Conservation (phyloP, 1,140 invertebrate genomes). For the Fopius arisanus region DNA sequence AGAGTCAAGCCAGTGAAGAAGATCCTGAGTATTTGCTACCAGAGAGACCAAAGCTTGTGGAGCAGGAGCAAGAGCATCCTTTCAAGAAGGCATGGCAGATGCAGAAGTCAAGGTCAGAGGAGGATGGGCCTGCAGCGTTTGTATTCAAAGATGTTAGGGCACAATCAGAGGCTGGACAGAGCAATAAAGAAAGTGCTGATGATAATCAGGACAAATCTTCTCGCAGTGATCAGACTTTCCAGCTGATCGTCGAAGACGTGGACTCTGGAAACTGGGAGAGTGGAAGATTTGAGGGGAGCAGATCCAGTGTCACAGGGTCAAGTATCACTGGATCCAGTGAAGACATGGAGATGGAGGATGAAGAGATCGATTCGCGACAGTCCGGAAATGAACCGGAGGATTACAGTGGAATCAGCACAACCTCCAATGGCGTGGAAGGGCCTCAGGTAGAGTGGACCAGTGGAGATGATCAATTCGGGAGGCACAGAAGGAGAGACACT, state of each 20-base stretch:
- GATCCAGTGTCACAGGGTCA: slow-evolving; percentile 10
- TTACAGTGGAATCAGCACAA: slow-evolving; percentile 21
- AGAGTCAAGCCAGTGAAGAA: slow-evolving; percentile 62
- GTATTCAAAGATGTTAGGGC: slow-evolving; percentile 51
- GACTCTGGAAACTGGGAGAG: slow-evolving; percentile 41
- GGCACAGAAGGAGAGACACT: slow-evolving; percentile 37
- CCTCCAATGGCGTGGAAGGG: slow-evolving; percentile 40
- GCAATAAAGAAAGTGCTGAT: slow-evolving; percentile 7
- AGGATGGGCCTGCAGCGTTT: slow-evolving; percentile 53
- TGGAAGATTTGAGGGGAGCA: neutral
- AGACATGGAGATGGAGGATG: slow-evolving; percentile 21
- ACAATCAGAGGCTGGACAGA: neutral
- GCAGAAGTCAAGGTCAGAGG: slow-evolving; percentile 61
- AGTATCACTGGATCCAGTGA: slow-evolving; percentile 18
- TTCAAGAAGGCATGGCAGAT: slow-evolving; percentile 63
- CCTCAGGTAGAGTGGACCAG: slow-evolving; percentile 40
- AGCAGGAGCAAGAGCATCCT: slow-evolving; percentile 61
- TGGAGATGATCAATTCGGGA: slow-evolving; percentile 44
- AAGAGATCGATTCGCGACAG: slow-evolving; percentile 22
- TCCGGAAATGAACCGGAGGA: slow-evolving; percentile 23
- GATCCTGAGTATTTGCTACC: slow-evolving; percentile 60
- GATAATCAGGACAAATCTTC: slow-evolving; percentile 26
- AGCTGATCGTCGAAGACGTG: slow-evolving; percentile 27
- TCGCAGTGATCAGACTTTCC: neutral
- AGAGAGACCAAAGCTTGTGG: slow-evolving; percentile 59